These are phyloP conservation scores for Monarcha castaneiventris DNA, from an alignment of 2,113 vertebrate species.

Conservation along the genomic window DNA sequence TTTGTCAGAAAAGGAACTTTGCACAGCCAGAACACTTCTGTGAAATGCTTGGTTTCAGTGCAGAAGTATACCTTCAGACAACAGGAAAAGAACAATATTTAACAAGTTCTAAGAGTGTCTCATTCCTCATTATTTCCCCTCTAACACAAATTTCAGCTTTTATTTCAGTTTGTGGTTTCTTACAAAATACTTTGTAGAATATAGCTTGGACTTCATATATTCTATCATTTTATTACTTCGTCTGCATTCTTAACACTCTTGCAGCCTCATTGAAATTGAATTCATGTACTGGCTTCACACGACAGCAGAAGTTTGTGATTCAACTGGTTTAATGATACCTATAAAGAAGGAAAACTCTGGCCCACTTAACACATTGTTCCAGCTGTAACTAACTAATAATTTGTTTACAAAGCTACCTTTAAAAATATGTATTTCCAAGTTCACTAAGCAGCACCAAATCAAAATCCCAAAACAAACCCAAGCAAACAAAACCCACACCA, in stretches of 20 bases:
- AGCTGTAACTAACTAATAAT: neutral
- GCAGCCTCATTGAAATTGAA: neutral
- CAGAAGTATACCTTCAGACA: neutral
- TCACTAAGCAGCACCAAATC: neutral
- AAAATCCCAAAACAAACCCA: neutral
- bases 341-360: neutral
- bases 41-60: neutral
- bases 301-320: neutral
- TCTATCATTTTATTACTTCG: neutral
- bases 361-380: neutral
- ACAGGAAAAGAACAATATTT: neutral
- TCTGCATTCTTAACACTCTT: neutral
- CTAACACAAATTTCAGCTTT: neutral
- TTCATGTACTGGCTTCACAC: rapidly evolving
- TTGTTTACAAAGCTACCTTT: neutral
- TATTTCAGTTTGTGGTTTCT: neutral
- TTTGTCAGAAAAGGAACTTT: neutral
- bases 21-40: neutral
- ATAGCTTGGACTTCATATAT: neutral
- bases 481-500: neutral
- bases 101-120: neutral
- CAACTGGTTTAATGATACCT: neutral
- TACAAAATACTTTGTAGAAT: neutral
- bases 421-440: neutral
- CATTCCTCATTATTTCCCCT: neutral